phyloP scores from a whole-genome alignment of 2,113 vertebrate genomes.

The Colistium nudipinnis region DNA sequence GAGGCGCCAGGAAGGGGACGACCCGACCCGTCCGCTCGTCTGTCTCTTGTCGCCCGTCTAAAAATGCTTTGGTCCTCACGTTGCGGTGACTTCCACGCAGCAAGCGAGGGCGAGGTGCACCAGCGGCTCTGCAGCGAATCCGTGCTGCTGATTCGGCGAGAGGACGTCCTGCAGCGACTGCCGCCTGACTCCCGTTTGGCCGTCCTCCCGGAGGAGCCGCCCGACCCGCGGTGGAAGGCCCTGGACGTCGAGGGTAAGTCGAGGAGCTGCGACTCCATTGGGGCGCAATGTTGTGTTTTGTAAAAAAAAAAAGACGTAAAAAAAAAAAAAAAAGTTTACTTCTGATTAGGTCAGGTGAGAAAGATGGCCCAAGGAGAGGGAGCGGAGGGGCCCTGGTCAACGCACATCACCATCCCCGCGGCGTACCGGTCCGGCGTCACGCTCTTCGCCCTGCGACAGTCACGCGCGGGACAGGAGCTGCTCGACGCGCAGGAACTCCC shows the following conservation, averaged over 20 bases:
- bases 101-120: slow-evolving; percentile 66
- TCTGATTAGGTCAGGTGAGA: slow-evolving; percentile 73
- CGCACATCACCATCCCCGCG: slow-evolving; percentile 76
- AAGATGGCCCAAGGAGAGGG: slow-evolving; percentile 68
- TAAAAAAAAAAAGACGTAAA: no score
- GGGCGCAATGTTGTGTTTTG: background rate
- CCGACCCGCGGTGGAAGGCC: slow-evolving; percentile 67
- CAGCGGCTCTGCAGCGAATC: slow-evolving; percentile 81
- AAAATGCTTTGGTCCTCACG: background rate
- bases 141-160: slow-evolving; percentile 77
- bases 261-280: no score
- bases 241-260: slow-evolving; percentile 78
- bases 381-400: slow-evolving; percentile 34
- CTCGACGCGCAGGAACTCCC: slow-evolving; percentile 69
- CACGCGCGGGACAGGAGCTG: slow-evolving; percentile 64
- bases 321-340: no score
- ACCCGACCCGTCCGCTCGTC: background rate
- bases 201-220: slow-evolving; percentile 45
- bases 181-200: slow-evolving; percentile 41
- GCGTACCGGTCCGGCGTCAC: slow-evolving; percentile 81
- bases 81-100: slow-evolving; percentile 30
- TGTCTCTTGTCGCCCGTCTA: background rate
- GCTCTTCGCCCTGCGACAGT: slow-evolving; percentile 68
- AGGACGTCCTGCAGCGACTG: slow-evolving; percentile 77
- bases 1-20: slow-evolving; percentile 18